These are phyloP conservation scores for Caenorhabditis latens DNA, from an alignment of 1,140 invertebrate species.

Conservation along the genomic window DNA sequence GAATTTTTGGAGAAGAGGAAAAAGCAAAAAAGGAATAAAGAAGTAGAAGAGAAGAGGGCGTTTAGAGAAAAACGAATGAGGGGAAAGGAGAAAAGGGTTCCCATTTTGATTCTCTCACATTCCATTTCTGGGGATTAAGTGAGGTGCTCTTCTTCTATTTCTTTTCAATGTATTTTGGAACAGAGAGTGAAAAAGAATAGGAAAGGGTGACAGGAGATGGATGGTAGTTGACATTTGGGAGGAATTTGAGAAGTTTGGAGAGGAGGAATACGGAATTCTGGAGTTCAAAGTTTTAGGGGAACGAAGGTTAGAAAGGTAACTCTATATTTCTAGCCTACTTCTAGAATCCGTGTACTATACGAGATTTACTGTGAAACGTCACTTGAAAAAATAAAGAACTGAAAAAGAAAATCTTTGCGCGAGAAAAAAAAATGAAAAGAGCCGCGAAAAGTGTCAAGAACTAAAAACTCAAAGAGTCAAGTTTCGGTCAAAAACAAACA, in stretches of 20 bases:
- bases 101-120: not conserved
- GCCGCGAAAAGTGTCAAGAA: not conserved
- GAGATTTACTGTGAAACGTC: too few species aligned
- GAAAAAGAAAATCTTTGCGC: too few species aligned
- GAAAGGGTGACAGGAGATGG: not conserved
- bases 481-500: constrained; percentile 12
- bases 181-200: not conserved
- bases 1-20: not conserved
- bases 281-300: not conserved
- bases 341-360: too few species aligned
- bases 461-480: not conserved
- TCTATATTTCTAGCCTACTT: too few species aligned
- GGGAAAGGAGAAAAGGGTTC: not conserved
- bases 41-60: not conserved
- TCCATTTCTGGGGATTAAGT: not conserved
- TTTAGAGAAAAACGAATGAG: not conserved
- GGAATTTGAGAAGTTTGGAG: not conserved
- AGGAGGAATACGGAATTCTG: too few species aligned
- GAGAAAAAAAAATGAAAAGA: not conserved
- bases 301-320: not conserved
- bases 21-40: not conserved
- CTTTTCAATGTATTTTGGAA: not conserved
- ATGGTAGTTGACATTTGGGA: constrained; percentile 12
- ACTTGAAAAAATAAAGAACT: too few species aligned
- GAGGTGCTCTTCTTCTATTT: constrained; percentile 5